Evolutionary conservation across 2,797 vertebrate genomes (phyloP), one percentile per base, ranked within the genome.

Genomic region (Chaenodraco wilsoni): DNA sequence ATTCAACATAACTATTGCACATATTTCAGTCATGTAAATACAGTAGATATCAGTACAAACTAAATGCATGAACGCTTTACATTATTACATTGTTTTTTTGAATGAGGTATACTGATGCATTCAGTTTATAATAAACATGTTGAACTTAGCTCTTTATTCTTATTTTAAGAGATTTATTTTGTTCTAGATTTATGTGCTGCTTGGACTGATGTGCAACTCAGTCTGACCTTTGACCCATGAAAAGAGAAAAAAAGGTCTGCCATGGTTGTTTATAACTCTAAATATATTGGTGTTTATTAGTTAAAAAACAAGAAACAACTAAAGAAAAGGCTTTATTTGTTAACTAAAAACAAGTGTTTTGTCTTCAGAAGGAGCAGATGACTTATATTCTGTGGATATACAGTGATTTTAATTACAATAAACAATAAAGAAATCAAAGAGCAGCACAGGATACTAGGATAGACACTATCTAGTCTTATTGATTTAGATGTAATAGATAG

Each of bases 1-100:
- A 23, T 65, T 64, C 17, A 60, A 54, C 57, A 78, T 54, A 54
- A 65, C 5, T 48, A 70, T 41, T 60, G 41, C 50, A 81, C 31
- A 67, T 44, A 41, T 48, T 74, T 4, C 37, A 65, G 14, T 54
- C n/a, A 21, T 57, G 31, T 68, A 33, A 19, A 73, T 61, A 52
- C 10, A 31, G 1, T 3, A 8, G 8, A 27, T 64, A 45, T 57
- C 13, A 66, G 4, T 55, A 15, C 17, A 17, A 31, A 11, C 11
- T 5, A 17, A 56, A 72, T 41, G 0, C 3, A 41, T 13, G 4
- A 50, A 61, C 4, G 5, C 13, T 51, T 21, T 56, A 40, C 23
- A 33, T 65, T 23, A 66, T 9, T 12, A 31, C 23, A 41, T 40
- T 27, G 43, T 40, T 31, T 51, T 43, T n/a, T 51, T 43, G 16